Conservation (phyloP, 2,113 vertebrate species). For the Rhagologus leucostigma region DNA sequence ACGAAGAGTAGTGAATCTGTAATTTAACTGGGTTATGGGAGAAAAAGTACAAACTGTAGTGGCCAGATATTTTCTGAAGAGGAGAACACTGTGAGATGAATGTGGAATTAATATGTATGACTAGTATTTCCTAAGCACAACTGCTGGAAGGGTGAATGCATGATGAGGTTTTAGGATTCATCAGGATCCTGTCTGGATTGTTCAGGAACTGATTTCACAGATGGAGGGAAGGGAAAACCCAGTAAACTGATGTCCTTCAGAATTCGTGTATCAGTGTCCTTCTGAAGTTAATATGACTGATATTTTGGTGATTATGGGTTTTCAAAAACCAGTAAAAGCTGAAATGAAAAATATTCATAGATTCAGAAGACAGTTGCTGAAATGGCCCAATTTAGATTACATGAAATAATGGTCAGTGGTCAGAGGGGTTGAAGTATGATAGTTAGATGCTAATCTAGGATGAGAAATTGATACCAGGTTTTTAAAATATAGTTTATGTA, state of each 20-base stretch:
- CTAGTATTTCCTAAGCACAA: background rate
- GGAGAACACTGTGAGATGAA: background rate
- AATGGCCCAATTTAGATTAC: background rate
- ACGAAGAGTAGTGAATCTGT: background rate
- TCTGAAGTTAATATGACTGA: background rate
- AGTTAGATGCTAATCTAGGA: background rate
- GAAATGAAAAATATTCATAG: background rate
- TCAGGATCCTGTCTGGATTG: background rate
- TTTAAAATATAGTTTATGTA: background rate
- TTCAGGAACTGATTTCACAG: background rate
- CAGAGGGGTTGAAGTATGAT: background rate
- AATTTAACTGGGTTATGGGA: constrained; percentile 1
- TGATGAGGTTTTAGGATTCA: background rate
- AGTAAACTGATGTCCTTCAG: background rate
- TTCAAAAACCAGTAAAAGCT: background rate
- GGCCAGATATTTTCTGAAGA: background rate
- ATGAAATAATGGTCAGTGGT: background rate
- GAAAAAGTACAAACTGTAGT: background rate
- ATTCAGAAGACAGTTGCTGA: background rate
- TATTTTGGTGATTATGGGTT: background rate
- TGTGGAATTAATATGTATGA: background rate
- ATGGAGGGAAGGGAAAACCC: background rate
- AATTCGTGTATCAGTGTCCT: background rate
- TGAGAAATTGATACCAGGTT: background rate
- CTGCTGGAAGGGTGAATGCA: background rate